Evolutionary conservation across 2,888 invertebrate genomes (phyloP), one percentile per base, ranked within the genome.

Genomic region (Troides oblongomaculatus): DNA sequence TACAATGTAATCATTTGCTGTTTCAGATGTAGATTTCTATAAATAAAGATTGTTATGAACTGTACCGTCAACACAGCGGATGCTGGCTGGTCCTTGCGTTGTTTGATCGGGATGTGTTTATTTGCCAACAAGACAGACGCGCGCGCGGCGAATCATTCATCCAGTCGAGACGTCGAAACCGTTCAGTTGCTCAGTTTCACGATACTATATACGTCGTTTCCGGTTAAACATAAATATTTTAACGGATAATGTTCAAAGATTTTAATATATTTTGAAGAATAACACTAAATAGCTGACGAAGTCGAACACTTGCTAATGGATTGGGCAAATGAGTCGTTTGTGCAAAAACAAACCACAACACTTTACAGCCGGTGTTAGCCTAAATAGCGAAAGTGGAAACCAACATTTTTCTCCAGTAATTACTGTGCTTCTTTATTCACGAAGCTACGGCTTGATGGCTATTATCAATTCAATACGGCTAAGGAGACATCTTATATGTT

Each of bases 41-140:
- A 69, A 61, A 64, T 69, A 61, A 53, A 23, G 43, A 30, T 30
- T 56, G 56, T n/a, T 30, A 46, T 65, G 56, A 62, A 61, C 57
- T 17, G 46, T 56, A 7, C 36, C 59, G 17, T 69, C 64, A 56
- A 69, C 30, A n/a, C 17, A 57, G 36, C 60, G 61, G 56, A 61
- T 62, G 65, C 60, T 30, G 4, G 61, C 57, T 36, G 56, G 8
- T 53, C 43, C 30, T 39, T 64, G 69, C 39, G 43, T 43, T 23
- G 25, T 36, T 25, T 50, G 12, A 14, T 39, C 36, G 50, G 30
- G 21, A 65, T 39, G n/a, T 25, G 23, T 58, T 58, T 60, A 18
- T 50, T 43, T 59, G n/a, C 39, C 23, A 53, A 23, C 25, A 57
- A 56, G 23, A 10, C 17, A 23, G 46, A 23, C n/a, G 39, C 56